These are phyloP conservation scores for Bombyx mandarina DNA, from an alignment of 1,140 invertebrate species.

Conservation along the genomic window DNA sequence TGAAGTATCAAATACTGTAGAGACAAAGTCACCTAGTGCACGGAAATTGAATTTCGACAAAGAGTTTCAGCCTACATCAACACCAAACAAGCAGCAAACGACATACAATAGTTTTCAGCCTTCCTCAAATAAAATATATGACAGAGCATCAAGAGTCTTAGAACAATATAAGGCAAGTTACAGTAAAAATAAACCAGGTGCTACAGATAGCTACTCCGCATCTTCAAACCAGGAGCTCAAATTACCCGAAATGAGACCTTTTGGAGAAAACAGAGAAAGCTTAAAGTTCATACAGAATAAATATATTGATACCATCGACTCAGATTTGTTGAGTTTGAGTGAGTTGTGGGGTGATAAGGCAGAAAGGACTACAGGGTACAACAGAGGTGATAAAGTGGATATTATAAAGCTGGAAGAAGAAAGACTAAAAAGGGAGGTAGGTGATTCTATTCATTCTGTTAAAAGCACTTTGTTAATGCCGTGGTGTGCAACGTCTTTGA, in stretches of 20 bases:
- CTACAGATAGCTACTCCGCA: constrained; percentile 29
- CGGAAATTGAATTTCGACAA: constrained; percentile 55
- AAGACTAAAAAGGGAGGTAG: constrained; percentile 78
- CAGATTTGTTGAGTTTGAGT: constrained; percentile 66
- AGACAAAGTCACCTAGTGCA: constrained; percentile 38
- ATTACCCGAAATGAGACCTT: constrained; percentile 57
- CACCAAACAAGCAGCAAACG: constrained; percentile 35
- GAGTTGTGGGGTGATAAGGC: constrained; percentile 70
- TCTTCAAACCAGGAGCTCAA: constrained; percentile 51
- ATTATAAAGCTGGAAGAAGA: constrained; percentile 81
- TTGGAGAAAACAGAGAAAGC: constrained; percentile 29
- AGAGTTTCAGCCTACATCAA: constrained; percentile 54
- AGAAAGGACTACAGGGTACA: constrained; percentile 21
- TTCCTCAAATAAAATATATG: constrained; percentile 53
- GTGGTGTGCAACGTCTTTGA: too few species aligned
- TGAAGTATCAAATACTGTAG: constrained; percentile 6
- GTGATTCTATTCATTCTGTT: constrained; percentile 8
- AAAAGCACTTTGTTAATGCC: too few species aligned
- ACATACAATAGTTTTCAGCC: constrained; percentile 31
- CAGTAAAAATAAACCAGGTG: constrained; percentile 25
- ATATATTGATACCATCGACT: constrained; percentile 47
- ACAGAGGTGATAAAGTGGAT: constrained; percentile 30
- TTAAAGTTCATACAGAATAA: constrained; percentile 33
- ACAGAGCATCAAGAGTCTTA: constrained; percentile 49
- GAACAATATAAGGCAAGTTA: constrained; percentile 53